A percentile compares a stretch with the other conserved stretches of the same genome.
Conservation (phyloP, 2,888 invertebrate species). For the Drosophila lacicola region DNA sequence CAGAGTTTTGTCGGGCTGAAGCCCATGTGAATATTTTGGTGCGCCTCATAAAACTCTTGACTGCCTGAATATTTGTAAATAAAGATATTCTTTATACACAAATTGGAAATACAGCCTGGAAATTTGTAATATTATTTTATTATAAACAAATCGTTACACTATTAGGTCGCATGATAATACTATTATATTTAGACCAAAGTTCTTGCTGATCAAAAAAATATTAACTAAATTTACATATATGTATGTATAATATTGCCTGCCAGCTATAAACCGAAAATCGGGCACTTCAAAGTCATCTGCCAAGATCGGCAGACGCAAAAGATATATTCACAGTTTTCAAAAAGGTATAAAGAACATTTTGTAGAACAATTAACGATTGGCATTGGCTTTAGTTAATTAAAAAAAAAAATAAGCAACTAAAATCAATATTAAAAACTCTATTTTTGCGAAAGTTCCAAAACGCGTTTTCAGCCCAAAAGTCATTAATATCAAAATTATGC, state of each 20-base stretch:
- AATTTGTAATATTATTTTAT: background rate
- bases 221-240: background rate
- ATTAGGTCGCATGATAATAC: background rate
- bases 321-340: no score
- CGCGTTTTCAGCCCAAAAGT: background rate
- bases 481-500: background rate
- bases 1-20: background rate
- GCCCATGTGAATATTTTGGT: no score
- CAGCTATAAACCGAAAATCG: no score
- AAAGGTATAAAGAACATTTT: no score
- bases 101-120: conserved; percentile 15
- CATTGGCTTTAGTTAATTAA: no score
- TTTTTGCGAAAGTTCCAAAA: background rate
- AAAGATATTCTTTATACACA: background rate
- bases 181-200: background rate
- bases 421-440: no score
- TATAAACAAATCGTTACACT: conserved; percentile 11
- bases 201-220: background rate
- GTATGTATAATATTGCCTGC: no score
- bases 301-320: no score
- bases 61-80: background rate
- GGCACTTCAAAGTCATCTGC: no score
- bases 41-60: background rate
- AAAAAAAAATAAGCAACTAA: no score
- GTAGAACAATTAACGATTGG: no score